Percentiles rank a stretch among this genome's conserved stretches.
phyloP scores from a whole-genome alignment of 2,797 vertebrate species.

The Acanthis flammea region DNA sequence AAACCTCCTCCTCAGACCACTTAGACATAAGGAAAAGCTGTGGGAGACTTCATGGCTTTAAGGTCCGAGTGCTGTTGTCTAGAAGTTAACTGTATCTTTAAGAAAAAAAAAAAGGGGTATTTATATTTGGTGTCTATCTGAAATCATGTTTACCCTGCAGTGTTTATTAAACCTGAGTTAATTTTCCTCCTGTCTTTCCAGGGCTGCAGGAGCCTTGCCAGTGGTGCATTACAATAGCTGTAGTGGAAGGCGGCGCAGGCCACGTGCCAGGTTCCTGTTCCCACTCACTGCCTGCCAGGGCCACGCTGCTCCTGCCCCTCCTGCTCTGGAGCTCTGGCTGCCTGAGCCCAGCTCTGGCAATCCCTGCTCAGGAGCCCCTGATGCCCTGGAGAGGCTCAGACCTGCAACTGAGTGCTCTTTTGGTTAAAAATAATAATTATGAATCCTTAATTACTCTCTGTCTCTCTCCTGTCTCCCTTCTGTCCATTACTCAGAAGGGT shows the following conservation, averaged over 20 bases:
- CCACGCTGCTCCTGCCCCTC: background rate
- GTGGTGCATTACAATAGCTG: background rate
- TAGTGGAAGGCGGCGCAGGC: background rate
- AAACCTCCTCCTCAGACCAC: background rate
- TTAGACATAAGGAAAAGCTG: background rate
- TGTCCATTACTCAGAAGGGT: background rate
- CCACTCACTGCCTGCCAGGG: background rate
- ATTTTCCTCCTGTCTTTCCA: slow-evolving; percentile 13
- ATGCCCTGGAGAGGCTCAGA: background rate
- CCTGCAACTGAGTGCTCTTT: background rate
- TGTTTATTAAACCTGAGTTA: slow-evolving; percentile 11
- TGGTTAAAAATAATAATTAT: background rate
- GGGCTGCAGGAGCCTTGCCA: slow-evolving; percentile 19
- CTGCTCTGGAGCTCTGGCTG: background rate
- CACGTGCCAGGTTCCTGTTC: background rate
- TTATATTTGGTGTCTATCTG: background rate
- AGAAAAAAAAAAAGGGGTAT: background rate
- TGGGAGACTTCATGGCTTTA: background rate
- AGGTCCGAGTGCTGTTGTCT: background rate
- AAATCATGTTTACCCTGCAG: slow-evolving; percentile 11
- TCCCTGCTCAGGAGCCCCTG: background rate
- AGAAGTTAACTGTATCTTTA: background rate
- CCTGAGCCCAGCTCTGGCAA: background rate
- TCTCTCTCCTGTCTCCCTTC: background rate
- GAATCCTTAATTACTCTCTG: background rate